A percentile compares a stretch with the other conserved stretches of the same genome.
Conservation (phyloP, 2,797 vertebrate species). For the Spinibarbus caldwelli region DNA sequence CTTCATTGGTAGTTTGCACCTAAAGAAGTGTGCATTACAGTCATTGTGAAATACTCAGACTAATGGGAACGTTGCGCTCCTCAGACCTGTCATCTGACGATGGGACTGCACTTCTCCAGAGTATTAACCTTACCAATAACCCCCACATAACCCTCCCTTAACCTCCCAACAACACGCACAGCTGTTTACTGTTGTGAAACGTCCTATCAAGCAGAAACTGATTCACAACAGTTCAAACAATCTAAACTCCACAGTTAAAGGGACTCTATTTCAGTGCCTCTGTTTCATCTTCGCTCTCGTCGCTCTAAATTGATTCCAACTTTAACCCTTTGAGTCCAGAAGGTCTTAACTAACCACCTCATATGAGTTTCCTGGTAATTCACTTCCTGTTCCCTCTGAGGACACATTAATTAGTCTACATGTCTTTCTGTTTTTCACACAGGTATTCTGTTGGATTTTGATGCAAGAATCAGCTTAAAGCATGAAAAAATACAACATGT, state of each 20-base stretch:
- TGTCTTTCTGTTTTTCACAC: not conserved
- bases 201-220: slow-evolving; percentile 49
- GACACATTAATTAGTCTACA: not conserved
- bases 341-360: slow-evolving; percentile 67
- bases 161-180: slow-evolving; percentile 72
- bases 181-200: slow-evolving; percentile 67
- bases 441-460: not conserved
- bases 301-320: slow-evolving; percentile 34
- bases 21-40: not conserved
- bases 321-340: slow-evolving; percentile 88
- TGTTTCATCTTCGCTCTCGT: slow-evolving; percentile 28
- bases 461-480: not conserved
- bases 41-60: not conserved
- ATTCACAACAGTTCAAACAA: slow-evolving; percentile 55
- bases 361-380: slow-evolving; percentile 65
- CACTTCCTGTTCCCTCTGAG: not conserved
- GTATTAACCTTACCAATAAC: slow-evolving; percentile 82
- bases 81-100: slow-evolving; percentile 52
- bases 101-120: slow-evolving; percentile 83
- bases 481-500: not conserved
- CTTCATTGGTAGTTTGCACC: not conserved
- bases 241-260: slow-evolving; percentile 81
- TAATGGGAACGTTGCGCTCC: not conserved
- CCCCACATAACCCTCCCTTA: slow-evolving; percentile 86
- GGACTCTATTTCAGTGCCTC: slow-evolving; percentile 71